Conservation (phyloP, 2,113 vertebrate species). For the Protobothrops flavoviridis region DNA sequence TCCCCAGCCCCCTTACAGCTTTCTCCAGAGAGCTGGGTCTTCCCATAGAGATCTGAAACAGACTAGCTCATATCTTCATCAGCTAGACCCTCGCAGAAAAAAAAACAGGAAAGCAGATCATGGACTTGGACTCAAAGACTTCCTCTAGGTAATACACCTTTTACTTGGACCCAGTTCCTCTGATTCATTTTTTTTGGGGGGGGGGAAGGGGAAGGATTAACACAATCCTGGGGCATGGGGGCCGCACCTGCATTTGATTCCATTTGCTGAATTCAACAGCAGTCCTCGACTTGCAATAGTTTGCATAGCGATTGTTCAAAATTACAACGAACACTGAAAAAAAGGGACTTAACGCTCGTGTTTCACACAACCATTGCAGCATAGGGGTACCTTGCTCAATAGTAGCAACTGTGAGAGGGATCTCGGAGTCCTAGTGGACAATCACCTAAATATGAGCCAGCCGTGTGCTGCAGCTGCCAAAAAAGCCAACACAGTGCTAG, state of each 20-base stretch:
- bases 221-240: slow-evolving; percentile 43
- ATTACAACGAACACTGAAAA: too few relatives aligned
- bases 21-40: slow-evolving; percentile 8
- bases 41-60: neutral
- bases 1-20: slow-evolving; percentile 26
- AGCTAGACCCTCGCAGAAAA: rapidly evolving
- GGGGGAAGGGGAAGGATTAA: slow-evolving; percentile 12
- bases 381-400: too few relatives aligned
- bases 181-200: slow-evolving; percentile 41
- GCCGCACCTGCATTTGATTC: slow-evolving; percentile 45
- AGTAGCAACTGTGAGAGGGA: too few relatives aligned
- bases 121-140: neutral
- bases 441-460: too few relatives aligned
- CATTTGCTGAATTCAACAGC: slow-evolving; percentile 43
- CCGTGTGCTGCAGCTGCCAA: too few relatives aligned
- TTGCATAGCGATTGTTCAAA: too few relatives aligned
- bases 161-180: slow-evolving; percentile 54
- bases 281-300: neutral
- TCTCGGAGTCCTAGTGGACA: too few relatives aligned
- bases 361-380: too few relatives aligned
- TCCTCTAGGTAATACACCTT: slow-evolving; percentile 48
- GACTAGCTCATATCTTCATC: neutral
- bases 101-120: neutral
- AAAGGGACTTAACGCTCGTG: too few relatives aligned
- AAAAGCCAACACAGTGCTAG: too few relatives aligned